Evolutionary conservation across 2,797 vertebrate species (phyloP), one percentile per base, ranked within the genome.

Genomic region (Synaphobranchus kaupii): DNA sequence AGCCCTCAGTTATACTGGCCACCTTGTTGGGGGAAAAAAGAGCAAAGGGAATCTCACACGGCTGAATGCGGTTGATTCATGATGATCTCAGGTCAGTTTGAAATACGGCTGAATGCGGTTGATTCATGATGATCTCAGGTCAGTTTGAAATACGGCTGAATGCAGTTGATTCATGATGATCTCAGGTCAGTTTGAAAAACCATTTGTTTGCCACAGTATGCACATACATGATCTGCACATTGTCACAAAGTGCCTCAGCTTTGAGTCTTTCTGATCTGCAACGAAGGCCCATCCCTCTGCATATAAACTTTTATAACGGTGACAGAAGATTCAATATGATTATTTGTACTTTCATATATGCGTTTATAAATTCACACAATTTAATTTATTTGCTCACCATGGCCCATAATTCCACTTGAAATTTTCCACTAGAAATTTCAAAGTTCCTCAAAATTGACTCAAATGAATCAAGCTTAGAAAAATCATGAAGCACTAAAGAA

Each of bases 231-330:
- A 93, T 91, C 31, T 94, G 94, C 94, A 88, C 84, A 95, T 91
- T 92, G 92, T 96, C 95, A 95, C 95, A 94, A 96, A 96, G 96
- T 96, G 96, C 96, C 94, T 96, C 94, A 93, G 90, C 89, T 92
- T 87, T 90, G 86, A 90, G 88, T 84, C 84, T 73, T 89, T 88
- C 89, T 92, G 82, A 87, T 93, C 93, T 92, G 93, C 88, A 81
- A 93, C 91, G 92, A 95, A 93, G 93, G 89, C 88, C 71, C 68
- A 39, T 80, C 85, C 47, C 28, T 71, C 48, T 28, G 68, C 89
- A 92, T 44, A 58, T 13, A 50, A 48, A 12, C 25, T 85, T 85
- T 85, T 73, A 47, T 85, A 71, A 92, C 92, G 92, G 90, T 91
- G 88, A 84, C 83, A 88, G 92, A 73, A 89, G 47, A 56, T 63